phyloP scores from a whole-genome alignment of 2,888 invertebrate species.

The Catocala sponsa region DNA sequence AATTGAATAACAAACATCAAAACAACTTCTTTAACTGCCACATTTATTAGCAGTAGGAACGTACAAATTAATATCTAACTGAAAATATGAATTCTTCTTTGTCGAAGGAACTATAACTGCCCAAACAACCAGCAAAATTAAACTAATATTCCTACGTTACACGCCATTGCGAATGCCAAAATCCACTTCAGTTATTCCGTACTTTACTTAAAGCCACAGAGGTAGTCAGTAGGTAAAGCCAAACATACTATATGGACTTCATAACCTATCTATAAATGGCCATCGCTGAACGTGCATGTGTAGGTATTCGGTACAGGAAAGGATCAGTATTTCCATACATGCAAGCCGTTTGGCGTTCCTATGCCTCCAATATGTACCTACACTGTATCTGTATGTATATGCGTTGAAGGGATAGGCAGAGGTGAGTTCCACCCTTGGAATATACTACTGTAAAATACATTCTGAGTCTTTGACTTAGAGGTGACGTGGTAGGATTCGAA shows the following conservation, averaged over 20 bases:
- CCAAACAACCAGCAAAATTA: neutral
- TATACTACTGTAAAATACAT: too few relatives aligned
- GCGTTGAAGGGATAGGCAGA: too few relatives aligned
- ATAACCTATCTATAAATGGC: neutral
- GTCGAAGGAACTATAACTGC: too few relatives aligned
- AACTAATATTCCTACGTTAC: neutral
- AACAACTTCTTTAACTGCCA: too few relatives aligned
- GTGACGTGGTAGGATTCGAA: too few relatives aligned
- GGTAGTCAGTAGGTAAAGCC: neutral
- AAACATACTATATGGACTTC: slow-evolving; percentile 1
- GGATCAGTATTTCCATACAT: neutral
- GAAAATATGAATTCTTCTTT: too few relatives aligned
- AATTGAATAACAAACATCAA: too few relatives aligned
- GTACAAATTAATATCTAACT: too few relatives aligned
- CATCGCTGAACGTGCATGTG: neutral
- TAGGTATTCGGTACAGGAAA: neutral
- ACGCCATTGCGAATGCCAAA: neutral
- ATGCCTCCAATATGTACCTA: neutral
- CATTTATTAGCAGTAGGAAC: too few relatives aligned
- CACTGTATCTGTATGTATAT: too few relatives aligned
- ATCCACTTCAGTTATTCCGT: neutral
- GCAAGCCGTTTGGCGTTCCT: neutral
- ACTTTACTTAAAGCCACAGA: neutral
- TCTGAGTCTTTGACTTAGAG: too few relatives aligned
- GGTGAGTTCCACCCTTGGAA: too few relatives aligned